Percentiles rank a stretch among this genome's conserved stretches.
phyloP scores from a whole-genome alignment of 2,888 invertebrate genomes.

The Petrophora chlorosata region DNA sequence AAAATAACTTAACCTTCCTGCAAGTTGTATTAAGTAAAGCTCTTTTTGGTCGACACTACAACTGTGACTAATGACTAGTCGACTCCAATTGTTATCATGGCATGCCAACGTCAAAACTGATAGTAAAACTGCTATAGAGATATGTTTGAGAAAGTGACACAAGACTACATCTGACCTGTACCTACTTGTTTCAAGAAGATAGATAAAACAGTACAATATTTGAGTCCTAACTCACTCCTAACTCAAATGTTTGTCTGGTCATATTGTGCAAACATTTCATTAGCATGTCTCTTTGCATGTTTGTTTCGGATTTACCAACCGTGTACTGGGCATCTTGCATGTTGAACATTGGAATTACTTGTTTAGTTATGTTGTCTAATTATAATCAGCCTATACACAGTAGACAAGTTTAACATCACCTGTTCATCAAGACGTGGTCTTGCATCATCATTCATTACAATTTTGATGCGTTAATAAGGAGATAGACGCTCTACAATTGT shows the following conservation, averaged over 20 bases:
- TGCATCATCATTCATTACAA: too few species aligned
- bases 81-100: constrained; percentile 42
- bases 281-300: background rate
- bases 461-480: too few species aligned
- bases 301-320: constrained; percentile 6
- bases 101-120: constrained; percentile 39
- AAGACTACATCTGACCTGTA: background rate
- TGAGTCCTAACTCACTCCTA: too few species aligned
- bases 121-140: constrained; percentile 36
- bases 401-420: too few species aligned
- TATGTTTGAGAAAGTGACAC: constrained; percentile 21
- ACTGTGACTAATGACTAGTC: constrained; percentile 45
- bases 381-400: too few species aligned
- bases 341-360: too few species aligned
- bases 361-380: too few species aligned
- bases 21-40: constrained; percentile 14
- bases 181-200: background rate
- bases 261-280: background rate
- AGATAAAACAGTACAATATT: too few species aligned
- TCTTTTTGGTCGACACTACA: constrained; percentile 41
- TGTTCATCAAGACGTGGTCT: too few species aligned
- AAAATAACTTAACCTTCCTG: background rate
- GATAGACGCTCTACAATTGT: too few species aligned
- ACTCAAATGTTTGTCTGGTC: background rate
- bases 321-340: too few species aligned